Evolutionary conservation across 2,113 vertebrate species (phyloP), one percentile per base, ranked within the genome.

Genomic region (Pterocles gutturalis): DNA sequence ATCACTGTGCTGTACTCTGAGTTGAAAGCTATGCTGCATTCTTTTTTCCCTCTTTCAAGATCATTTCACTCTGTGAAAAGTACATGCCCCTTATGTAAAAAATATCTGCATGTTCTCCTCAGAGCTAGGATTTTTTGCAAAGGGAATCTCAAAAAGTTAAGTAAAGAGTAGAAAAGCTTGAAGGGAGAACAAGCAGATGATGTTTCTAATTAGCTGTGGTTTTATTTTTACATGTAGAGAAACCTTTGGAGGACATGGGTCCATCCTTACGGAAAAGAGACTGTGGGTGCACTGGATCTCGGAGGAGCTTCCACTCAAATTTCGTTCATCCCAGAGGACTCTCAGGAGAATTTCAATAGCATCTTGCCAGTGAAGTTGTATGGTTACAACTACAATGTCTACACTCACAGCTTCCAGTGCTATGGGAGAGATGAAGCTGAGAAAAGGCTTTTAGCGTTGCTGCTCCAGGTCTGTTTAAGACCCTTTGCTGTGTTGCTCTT

Each of bases 221-320:
- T 77, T 94, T 91, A 11, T 75, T 53, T 51, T 84, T 41, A 38
- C 9, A 5, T 53, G 38, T 96, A 99, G 99, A 99, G 97, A 97
- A 99, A 98, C 77, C 43, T 99, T 24, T 99, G 99, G 99, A 99
- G 98, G 29, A 75, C 94, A 15, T 99, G 99, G 97, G 79, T 98
- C 34, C 99, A 51, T 67, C 99, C 99, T 5, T 93, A 97, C 2
- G 98, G 98, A 65, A 98, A 96, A 28, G 91, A 98, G 60, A 99
- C 99, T 4, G 91, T 97, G 1, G 99, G 99, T 9, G 99, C 99
- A 18, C 97, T 99, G 98, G 99, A 99, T 82, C 97, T 99, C 12
- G 99, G 99, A 24, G 99, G 99, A 12, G 99, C 99, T 46, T 99
- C 99, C 34, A 99, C 99, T 54, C 99, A 99, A 95, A 99, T 99